Evolutionary conservation across 2,797 vertebrate genomes (phyloP), one percentile per base, ranked within the genome.

Genomic region (Lithobates sylvaticus): DNA sequence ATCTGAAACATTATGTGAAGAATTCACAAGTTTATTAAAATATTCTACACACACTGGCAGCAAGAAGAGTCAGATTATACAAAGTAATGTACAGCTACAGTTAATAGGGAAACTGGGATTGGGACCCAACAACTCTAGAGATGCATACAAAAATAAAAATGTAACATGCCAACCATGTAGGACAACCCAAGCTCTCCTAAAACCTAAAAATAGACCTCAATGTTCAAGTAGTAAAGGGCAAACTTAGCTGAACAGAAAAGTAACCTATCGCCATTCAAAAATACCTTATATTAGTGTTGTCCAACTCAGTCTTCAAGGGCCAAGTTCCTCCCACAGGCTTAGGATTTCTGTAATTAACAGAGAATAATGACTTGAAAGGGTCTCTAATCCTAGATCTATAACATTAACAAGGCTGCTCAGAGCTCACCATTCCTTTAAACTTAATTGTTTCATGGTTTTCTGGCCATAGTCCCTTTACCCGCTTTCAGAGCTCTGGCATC

Each of bases 1-100:
- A 77, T 64, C 34, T 82, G 73, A 76, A 83, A 68, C 71, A 83
- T 65, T 67, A 83, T 76, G 72, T 83, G 76, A 76, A 44, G 67
- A 78, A 81, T 58, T 81, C 79, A 84, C 65, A 84, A 84, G 64
- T 84, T 84, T 84, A 84, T 84, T 84, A 68, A 76, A 84, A 84
- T 84, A 84, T 36, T 77, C 82, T 84, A 84, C 72, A 84, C 65
- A 84, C 82, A 84, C 42, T 84, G 44, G 73, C 44, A 39, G 64
- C 75, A 84, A 39, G 42, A 29, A 32, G 23, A 72, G 61, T 3
- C 50, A 42, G 80, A 67, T 29, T 29, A 34, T 75, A 80, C 77
- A 80, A 80, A 81, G 29, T 76, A 72, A 58, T 86, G 68, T 75
- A 81, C 74, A 75, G 69, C 70, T 85, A 75, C 70, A 79, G 18